These are phyloP conservation scores for Dermatemys mawii DNA, from an alignment of 2,113 vertebrate genomes.

Conservation along the genomic window DNA sequence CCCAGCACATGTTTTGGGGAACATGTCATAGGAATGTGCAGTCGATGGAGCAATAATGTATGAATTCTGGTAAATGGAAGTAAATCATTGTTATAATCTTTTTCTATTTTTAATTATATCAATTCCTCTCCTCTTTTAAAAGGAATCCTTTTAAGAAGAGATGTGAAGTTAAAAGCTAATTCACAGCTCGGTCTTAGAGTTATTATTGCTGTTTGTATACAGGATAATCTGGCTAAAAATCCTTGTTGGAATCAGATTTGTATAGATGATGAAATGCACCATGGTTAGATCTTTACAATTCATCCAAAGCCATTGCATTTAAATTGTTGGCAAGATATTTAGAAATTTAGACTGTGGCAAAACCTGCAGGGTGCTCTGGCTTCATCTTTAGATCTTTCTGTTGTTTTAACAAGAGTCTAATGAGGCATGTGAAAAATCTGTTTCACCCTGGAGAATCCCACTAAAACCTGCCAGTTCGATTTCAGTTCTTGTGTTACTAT, in stretches of 20 bases:
- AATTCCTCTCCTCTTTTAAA: background rate
- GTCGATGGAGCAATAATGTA: rapidly evolving
- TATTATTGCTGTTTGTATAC: background rate
- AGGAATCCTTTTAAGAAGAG: background rate
- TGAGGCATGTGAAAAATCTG: slow-evolving; percentile 51
- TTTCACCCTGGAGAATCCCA: slow-evolving; percentile 70
- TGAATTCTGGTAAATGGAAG: background rate
- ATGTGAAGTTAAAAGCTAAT: background rate
- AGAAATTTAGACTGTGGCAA: background rate
- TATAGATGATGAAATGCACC: slow-evolving; percentile 21
- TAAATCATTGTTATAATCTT: background rate
- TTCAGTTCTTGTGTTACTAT: slow-evolving; percentile 54
- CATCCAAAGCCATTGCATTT: slow-evolving; percentile 40
- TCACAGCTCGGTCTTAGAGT: background rate
- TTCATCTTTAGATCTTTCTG: slow-evolving; percentile 38
- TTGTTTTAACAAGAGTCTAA: slow-evolving; percentile 60
- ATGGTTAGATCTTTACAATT: slow-evolving; percentile 43
- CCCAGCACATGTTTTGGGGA: background rate
- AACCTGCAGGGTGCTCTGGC: background rate
- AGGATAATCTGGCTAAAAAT: slow-evolving; percentile 4
- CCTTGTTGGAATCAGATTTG: background rate
- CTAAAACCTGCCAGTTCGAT: slow-evolving; percentile 63
- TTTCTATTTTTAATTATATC: background rate
- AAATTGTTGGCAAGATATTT: slow-evolving; percentile 18
- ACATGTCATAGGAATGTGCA: background rate